Percentiles rank a stretch among this genome's conserved stretches.
Evolutionary conservation across 2,113 vertebrate genomes (phyloP).

Genomic region (Campylorhamphus procurvoides): DNA sequence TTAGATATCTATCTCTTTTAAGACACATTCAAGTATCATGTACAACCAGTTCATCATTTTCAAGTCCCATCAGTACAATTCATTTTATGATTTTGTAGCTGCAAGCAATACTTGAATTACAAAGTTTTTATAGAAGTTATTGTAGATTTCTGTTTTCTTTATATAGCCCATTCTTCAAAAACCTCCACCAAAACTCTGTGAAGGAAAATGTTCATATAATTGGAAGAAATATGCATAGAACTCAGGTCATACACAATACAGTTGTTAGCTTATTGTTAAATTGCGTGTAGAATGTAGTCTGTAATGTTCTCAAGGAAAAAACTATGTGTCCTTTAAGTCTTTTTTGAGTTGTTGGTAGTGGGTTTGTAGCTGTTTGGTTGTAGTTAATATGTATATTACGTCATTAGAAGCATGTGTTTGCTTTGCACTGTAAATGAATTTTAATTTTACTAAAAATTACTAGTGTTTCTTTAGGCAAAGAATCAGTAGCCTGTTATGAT

Average conservation of each 20-base stretch:
- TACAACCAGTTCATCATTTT: neutral
- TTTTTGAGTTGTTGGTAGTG: neutral
- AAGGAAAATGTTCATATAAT: neutral
- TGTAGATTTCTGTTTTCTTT: neutral
- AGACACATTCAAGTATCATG: neutral
- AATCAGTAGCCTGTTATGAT: neutral
- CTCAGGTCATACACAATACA: neutral
- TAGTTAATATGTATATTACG: neutral
- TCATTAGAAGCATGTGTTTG: neutral
- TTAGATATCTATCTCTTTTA: rapidly evolving
- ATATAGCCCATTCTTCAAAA: neutral
- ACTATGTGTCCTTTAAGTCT: neutral
- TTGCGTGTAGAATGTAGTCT: neutral
- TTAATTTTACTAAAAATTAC: neutral
- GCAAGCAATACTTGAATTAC: neutral
- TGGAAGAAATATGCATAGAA: neutral
- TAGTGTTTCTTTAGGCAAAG: neutral
- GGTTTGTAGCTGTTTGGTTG: neutral
- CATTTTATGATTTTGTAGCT: neutral
- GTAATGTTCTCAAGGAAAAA: neutral
- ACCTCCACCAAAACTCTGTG: neutral
- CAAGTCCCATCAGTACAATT: neutral
- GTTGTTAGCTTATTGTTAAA: neutral
- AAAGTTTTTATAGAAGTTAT: neutral
- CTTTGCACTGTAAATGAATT: neutral